Percentiles rank a stretch among this genome's conserved stretches.
Evolutionary conservation across 2,797 vertebrate genomes (phyloP).

Genomic region (Microctenopoma lineatum): DNA sequence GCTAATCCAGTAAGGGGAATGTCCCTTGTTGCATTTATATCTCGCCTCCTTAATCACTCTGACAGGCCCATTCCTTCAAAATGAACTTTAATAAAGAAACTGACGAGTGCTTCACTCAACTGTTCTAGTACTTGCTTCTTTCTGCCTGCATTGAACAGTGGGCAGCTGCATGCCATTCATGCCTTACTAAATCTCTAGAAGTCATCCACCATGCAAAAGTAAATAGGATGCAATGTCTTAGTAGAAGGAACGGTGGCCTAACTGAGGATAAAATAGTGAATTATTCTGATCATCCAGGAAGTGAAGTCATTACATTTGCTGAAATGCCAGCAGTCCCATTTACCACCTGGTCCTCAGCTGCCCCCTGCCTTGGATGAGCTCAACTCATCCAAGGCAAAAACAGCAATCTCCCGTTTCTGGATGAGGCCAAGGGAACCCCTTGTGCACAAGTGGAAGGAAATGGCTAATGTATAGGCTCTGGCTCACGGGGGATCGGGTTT

Average conservation of each 20-base stretch:
- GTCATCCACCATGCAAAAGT: constrained; percentile 25
- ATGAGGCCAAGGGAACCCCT: constrained; percentile 52
- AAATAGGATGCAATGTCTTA: constrained; percentile 39
- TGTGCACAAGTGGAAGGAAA: constrained; percentile 59
- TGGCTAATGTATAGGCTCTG: constrained; percentile 61
- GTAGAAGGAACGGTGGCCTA: constrained; percentile 9
- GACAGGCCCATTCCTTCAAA: constrained; percentile 43
- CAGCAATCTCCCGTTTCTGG: constrained; percentile 40
- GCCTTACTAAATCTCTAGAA: constrained; percentile 34
- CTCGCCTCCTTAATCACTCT: constrained; percentile 39
- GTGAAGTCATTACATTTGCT: constrained; percentile 35
- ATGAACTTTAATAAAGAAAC: constrained; percentile 40
- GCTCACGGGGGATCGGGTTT: constrained; percentile 33
- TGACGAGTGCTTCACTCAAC: not conserved
- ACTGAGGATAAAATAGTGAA: constrained; percentile 34
- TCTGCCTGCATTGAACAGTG: constrained; percentile 30
- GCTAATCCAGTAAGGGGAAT: constrained; percentile 47
- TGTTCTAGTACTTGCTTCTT: constrained; percentile 8
- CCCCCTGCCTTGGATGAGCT: constrained; percentile 24
- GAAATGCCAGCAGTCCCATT: constrained; percentile 47
- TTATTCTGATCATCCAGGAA: constrained; percentile 44
- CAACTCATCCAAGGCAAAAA: constrained; percentile 56
- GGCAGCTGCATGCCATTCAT: constrained; percentile 21
- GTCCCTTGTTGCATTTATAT: constrained; percentile 38
- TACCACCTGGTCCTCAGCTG: constrained; percentile 71